A percentile compares a stretch with the other conserved stretches of the same genome.
Conservation (phyloP, 2,797 vertebrate species). For the Macrochelys suwanniensis region DNA sequence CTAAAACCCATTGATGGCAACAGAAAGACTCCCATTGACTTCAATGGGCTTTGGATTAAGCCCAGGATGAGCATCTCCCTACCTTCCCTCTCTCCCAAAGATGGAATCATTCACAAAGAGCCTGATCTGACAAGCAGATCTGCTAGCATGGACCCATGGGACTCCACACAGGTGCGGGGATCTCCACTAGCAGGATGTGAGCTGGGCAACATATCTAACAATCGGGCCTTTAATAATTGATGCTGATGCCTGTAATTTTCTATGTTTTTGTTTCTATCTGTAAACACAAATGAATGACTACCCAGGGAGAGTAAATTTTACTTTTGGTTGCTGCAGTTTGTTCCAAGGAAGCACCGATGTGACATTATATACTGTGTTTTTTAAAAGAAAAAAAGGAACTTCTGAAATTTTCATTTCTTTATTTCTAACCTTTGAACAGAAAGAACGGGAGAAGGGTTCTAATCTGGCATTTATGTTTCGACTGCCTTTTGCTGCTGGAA, state of each 20-base stretch:
- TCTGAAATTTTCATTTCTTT: background rate
- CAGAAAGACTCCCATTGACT: background rate
- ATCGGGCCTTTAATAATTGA: background rate
- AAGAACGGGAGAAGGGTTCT: slow-evolving; percentile 95
- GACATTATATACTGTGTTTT: background rate
- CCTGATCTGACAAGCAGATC: background rate
- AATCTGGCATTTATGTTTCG: slow-evolving; percentile 99
- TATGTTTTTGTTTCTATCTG: background rate
- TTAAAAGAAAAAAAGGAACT: background rate
- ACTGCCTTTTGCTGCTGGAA: slow-evolving; percentile 95
- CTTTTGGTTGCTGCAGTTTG: background rate
- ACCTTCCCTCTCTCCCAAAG: background rate
- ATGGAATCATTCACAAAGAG: background rate
- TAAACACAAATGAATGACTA: background rate
- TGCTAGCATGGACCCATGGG: background rate
- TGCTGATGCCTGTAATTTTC: background rate
- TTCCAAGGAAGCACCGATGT: background rate
- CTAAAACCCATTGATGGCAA: background rate
- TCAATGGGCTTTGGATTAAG: background rate
- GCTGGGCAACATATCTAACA: background rate
- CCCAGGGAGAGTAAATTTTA: background rate
- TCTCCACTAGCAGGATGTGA: background rate
- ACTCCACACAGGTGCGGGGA: background rate
- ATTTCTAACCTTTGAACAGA: slow-evolving; percentile 83
- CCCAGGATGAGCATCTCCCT: background rate